Evolutionary conservation across 2,113 vertebrate genomes (phyloP).

Genomic region (Irena cyanogastra): DNA sequence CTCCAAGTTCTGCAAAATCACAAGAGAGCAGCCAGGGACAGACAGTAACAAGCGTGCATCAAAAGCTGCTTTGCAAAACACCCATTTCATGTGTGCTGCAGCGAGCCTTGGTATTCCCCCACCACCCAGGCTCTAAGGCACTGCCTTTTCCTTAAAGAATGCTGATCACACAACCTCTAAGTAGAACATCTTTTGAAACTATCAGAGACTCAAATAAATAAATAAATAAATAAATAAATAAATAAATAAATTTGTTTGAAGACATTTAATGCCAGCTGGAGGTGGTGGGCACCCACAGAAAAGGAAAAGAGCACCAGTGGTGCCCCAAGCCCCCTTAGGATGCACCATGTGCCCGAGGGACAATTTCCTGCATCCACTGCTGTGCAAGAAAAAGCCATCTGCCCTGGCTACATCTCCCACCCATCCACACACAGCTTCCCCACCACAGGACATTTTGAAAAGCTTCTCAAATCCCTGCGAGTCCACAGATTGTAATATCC

Average conservation of each 20-base stretch:
- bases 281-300: neutral
- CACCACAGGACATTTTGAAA: neutral
- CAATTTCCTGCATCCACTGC: neutral
- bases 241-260: neutral
- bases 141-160: neutral
- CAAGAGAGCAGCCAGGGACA: neutral
- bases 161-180: neutral
- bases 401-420: neutral
- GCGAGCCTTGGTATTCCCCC: neutral
- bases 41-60: neutral
- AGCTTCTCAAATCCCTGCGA: neutral
- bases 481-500: neutral
- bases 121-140: neutral
- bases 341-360: accelerated
- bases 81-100: neutral
- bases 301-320: neutral
- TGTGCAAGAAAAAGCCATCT: accelerated
- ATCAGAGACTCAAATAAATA: neutral
- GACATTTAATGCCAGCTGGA: neutral
- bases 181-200: neutral
- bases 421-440: neutral
- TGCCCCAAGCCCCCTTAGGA: accelerated
- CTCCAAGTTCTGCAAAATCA: neutral
- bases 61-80: constrained; percentile 35
- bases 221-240: neutral